Evolutionary conservation across 1,140 invertebrate genomes (phyloP), one percentile per base, ranked within the genome.

Genomic region (Papilio xuthus): DNA sequence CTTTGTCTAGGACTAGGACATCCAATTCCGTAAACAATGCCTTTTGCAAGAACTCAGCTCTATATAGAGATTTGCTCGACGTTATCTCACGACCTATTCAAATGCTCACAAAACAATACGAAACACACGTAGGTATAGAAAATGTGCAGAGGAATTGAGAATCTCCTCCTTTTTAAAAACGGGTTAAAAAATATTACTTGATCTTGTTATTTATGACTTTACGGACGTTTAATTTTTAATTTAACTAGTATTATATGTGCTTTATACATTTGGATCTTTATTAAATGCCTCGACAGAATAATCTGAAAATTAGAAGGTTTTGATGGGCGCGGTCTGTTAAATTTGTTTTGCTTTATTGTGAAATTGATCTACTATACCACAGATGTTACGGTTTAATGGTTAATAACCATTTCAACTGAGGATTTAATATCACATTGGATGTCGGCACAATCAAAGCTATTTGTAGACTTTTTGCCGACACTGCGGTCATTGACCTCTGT

Each of bases 11-110:
- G 18, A 9, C 69, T n/a, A n/a, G 71, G 23, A 42, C n/a, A 73
- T 73, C 71, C 71, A 42, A 73, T 73, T 73, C 41, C 71, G 71
- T 23, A 18, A 73, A 73, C 71, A 73, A 47, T 73, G 42, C n/a
- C 37, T 73, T 73, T 73, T 47, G 20, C 41, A 73, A 71, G 69
- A 44, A 41, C 32, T n/a, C 69, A 71, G 20, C 69, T 71, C 9
- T 71, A 71, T 71, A 42, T 41, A 71, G 69, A 71, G 69, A 23
- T 71, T 42, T 42, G 15, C 12, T 32, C 12, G 63, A 70, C 20
- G 8, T 13, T 63, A 63, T 28, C 56, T 63, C 56, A 63, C 56
- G 56, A 63, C 20, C 23, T 63, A 26, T 63, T 63, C 56, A 63
- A 63, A 63, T 63, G 56, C 4, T 26, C 9, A 60, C 23, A 28